phyloP scores from a whole-genome alignment of 2,113 vertebrate species.

The Dicrurus megarhynchus region DNA sequence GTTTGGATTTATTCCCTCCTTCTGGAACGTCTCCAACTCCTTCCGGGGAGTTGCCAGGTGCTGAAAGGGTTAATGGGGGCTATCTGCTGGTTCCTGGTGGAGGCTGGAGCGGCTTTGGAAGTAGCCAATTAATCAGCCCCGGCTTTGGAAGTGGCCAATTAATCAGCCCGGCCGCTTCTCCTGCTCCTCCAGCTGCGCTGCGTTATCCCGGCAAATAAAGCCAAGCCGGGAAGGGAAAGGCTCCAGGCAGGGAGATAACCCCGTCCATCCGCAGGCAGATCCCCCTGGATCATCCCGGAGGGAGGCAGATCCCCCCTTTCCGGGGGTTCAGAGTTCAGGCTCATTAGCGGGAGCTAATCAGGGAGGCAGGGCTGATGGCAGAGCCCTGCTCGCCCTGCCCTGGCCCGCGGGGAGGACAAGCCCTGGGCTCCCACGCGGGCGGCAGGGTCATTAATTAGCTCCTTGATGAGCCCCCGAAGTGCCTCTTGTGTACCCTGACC shows the following conservation, averaged over 20 bases:
- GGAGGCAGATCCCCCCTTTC: background rate
- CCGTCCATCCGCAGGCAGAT: background rate
- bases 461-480: background rate
- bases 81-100: conserved; percentile 23
- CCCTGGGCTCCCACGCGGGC: background rate
- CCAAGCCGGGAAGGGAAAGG: background rate
- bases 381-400: background rate
- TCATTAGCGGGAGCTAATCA: conserved; percentile 75
- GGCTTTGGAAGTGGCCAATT: background rate
- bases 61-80: background rate
- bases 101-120: background rate
- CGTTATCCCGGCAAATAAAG: background rate
- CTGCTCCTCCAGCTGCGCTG: background rate
- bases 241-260: background rate
- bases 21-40: background rate
- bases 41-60: accelerated
- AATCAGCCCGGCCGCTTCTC: background rate
- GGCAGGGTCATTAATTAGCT: conserved; percentile 23
- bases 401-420: background rate
- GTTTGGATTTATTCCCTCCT: background rate
- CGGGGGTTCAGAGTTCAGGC: conserved; percentile 67
- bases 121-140: background rate
- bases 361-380: conserved; percentile 45
- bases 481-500: background rate
- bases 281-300: background rate